Evolutionary conservation across 2,797 vertebrate species (phyloP).

Genomic region (Threskiornis aethiopicus): DNA sequence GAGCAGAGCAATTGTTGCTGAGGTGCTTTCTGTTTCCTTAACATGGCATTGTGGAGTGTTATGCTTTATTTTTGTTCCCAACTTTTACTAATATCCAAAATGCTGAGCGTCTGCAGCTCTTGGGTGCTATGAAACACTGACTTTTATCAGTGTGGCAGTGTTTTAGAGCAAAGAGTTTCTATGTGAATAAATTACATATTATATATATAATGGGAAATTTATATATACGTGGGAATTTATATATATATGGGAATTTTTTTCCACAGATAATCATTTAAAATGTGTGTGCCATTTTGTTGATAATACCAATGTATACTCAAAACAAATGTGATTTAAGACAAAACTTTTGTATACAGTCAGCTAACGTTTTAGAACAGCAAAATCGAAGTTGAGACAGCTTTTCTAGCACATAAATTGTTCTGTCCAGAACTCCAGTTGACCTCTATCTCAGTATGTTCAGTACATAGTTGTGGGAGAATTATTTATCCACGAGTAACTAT

Average conservation of each 20-base stretch:
- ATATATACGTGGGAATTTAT: no score
- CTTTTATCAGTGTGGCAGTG: neutral
- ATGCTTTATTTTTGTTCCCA: neutral
- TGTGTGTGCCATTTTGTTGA: neutral
- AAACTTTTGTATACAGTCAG: neutral
- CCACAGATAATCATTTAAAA: neutral
- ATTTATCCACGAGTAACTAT: neutral
- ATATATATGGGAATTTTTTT: neutral
- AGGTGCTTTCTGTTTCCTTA: neutral
- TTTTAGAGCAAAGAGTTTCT: neutral
- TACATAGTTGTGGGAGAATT: neutral
- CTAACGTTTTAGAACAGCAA: neutral
- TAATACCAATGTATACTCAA: neutral
- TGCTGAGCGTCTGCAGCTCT: neutral
- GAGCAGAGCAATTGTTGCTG: neutral
- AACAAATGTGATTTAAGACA: neutral
- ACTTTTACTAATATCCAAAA: neutral
- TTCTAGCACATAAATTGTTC: neutral
- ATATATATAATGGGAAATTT: no score
- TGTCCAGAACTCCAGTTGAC: neutral
- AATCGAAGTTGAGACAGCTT: neutral
- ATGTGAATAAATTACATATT: neutral
- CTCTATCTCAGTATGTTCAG: neutral
- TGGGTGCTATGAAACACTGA: neutral
- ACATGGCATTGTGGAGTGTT: fast-evolving